A percentile compares a stretch with the other conserved stretches of the same genome.
Evolutionary conservation across 1,140 invertebrate species (phyloP).

Genomic region (Brachionus rubens): DNA sequence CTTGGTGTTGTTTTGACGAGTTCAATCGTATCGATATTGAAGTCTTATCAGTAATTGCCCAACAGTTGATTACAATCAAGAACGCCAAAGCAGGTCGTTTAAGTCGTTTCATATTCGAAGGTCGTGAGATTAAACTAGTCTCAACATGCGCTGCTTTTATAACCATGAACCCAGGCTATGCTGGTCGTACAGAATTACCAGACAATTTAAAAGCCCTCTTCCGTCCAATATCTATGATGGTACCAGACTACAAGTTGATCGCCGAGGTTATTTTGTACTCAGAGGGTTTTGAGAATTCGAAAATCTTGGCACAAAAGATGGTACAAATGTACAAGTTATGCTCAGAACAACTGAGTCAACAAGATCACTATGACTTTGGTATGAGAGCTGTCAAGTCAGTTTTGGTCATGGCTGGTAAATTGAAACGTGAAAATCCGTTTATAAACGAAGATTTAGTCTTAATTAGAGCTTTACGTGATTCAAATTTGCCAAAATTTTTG

Average conservation of each 20-base stretch:
- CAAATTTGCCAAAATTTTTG: constrained; percentile 62
- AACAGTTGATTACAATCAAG: constrained; percentile 61
- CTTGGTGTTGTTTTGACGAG: constrained; percentile 88
- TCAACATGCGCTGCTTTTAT: constrained; percentile 60
- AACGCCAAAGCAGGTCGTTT: constrained; percentile 66
- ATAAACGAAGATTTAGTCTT: constrained; percentile 60
- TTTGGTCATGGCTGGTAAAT: constrained; percentile 61
- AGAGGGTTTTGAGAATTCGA: constrained; percentile 83
- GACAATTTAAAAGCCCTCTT: constrained; percentile 70
- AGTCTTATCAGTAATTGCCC: constrained; percentile 73
- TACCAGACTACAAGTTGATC: constrained; percentile 81
- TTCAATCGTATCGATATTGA: constrained; percentile 87
- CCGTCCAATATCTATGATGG: constrained; percentile 83
- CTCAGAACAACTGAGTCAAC: constrained; percentile 83
- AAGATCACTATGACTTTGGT: constrained; percentile 88
- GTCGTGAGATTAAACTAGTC: constrained; percentile 59
- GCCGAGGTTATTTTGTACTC: constrained; percentile 87
- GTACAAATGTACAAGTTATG: constrained; percentile 85
- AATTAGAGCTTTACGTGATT: constrained; percentile 59
- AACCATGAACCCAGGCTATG: constrained; percentile 75
- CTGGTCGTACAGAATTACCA: constrained; percentile 70
- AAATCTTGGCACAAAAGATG: constrained; percentile 80
- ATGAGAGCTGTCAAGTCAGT: constrained; percentile 72
- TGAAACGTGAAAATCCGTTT: constrained; percentile 61
- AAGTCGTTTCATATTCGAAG: constrained; percentile 61